Conservation (phyloP, 2,113 vertebrate species). For the Percina caprodes region DNA sequence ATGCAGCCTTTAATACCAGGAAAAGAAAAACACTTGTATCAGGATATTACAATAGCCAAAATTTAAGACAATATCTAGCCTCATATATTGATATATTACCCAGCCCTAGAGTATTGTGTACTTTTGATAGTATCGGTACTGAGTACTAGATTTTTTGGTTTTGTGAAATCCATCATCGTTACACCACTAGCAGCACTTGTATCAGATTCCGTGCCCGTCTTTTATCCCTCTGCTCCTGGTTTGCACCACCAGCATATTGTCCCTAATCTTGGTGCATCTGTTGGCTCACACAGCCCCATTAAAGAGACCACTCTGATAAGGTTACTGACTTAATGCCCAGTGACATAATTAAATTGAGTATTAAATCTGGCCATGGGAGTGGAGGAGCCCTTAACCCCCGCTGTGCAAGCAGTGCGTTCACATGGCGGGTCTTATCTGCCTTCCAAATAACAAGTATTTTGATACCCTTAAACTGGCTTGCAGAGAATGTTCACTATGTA, state of each 20-base stretch:
- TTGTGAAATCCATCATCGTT: too few relatives aligned
- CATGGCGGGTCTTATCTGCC: neutral
- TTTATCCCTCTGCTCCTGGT: constrained; percentile 36
- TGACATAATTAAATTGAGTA: constrained; percentile 79
- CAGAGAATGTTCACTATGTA: constrained; percentile 1
- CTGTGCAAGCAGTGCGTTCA: constrained; percentile 22
- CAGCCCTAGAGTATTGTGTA: too few relatives aligned
- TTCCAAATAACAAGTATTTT: constrained; percentile 30
- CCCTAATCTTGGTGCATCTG: constrained; percentile 67
- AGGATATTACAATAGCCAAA: too few relatives aligned
- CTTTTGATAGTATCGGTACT: too few relatives aligned
- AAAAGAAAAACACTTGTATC: too few relatives aligned
- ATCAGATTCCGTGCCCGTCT: constrained; percentile 43
- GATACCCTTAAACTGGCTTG: constrained; percentile 13
- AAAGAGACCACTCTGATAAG: constrained; percentile 69
- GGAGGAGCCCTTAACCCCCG: constrained; percentile 39
- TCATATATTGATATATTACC: too few relatives aligned
- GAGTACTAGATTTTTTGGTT: too few relatives aligned
- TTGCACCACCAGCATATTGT: constrained; percentile 57
- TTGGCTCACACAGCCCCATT: constrained; percentile 62
- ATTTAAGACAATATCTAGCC: too few relatives aligned
- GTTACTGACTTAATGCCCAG: constrained; percentile 71
- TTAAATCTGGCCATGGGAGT: constrained; percentile 69
- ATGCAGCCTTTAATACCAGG: too few relatives aligned
- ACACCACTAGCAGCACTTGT: neutral